Conservation (phyloP, 1,140 invertebrate species). For the Mylabris phalerata region DNA sequence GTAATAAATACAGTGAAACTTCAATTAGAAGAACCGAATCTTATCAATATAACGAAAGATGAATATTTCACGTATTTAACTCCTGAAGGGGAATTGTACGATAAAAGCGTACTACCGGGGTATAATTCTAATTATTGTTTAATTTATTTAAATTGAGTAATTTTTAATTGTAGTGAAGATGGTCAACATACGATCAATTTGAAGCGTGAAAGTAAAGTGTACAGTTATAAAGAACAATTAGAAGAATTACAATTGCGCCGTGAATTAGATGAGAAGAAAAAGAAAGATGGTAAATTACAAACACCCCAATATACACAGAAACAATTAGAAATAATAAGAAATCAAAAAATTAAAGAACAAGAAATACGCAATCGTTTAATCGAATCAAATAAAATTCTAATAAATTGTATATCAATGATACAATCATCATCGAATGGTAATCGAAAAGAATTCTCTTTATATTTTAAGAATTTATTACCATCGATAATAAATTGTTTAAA, state of each 20-base stretch:
- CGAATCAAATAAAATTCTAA: conserved; percentile 57
- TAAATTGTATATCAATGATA: conserved; percentile 56
- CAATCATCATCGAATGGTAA: conserved; percentile 56
- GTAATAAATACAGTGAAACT: conserved; percentile 47
- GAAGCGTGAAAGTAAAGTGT: conserved; percentile 93
- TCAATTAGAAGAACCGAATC: conserved; percentile 57
- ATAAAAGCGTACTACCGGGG: conserved; percentile 78
- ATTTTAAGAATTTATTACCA: conserved; percentile 56
- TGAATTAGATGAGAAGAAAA: conserved; percentile 85
- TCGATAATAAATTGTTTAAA: conserved; percentile 56
- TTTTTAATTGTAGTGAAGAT: neutral
- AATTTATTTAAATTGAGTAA: neutral
- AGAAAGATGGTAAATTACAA: conserved; percentile 75
- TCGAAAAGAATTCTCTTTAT: conserved; percentile 51
- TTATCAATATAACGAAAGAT: conserved; percentile 70
- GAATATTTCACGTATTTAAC: conserved; percentile 87
- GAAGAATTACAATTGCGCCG: conserved; percentile 87
- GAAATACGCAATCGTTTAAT: conserved; percentile 55
- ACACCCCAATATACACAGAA: conserved; percentile 71
- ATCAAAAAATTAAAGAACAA: conserved; percentile 80
- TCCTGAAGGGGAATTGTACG: conserved; percentile 84
- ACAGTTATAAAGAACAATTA: conserved; percentile 94
- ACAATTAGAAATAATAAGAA: conserved; percentile 86
- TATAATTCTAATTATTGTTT: conserved; percentile 41
- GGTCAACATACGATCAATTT: conserved; percentile 69